Conservation (phyloP, 1,140 invertebrate genomes). For the Tetramorium parvispinum region DNA sequence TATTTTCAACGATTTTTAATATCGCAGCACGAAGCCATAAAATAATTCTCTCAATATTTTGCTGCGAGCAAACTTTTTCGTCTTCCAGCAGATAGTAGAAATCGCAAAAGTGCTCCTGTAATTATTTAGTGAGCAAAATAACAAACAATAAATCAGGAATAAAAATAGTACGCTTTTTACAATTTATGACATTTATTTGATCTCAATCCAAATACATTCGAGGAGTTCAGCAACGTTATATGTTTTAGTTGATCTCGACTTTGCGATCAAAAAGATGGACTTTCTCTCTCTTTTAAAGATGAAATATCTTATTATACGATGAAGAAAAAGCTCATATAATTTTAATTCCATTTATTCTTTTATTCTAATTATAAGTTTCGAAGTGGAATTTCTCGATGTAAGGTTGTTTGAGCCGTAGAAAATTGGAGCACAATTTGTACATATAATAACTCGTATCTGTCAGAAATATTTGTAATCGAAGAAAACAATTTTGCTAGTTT, state of each 20-base stretch:
- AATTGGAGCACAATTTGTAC: slow-evolving; percentile 6
- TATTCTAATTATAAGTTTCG: neutral
- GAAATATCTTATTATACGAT: neutral
- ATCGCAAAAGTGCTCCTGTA: neutral
- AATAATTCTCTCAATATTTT: slow-evolving; percentile 38
- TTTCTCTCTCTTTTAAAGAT: neutral
- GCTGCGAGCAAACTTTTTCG: slow-evolving; percentile 3
- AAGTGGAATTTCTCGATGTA: neutral
- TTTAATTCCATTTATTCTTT: slow-evolving; percentile 1
- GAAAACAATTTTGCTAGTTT: neutral
- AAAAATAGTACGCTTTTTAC: too few species aligned
- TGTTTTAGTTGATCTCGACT: neutral
- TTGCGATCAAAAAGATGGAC: neutral
- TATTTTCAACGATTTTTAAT: slow-evolving; percentile 25
- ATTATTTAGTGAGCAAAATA: neutral
- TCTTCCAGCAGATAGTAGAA: neutral
- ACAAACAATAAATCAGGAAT: neutral
- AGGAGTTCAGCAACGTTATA: neutral
- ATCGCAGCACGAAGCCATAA: neutral
- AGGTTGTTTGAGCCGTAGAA: neutral
- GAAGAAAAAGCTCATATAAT: neutral
- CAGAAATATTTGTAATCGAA: neutral
- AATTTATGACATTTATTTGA: neutral
- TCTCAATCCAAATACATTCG: neutral
- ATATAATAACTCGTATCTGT: neutral